Conservation (phyloP, 2,888 invertebrate genomes). For the Bhutanitis thaidina region DNA sequence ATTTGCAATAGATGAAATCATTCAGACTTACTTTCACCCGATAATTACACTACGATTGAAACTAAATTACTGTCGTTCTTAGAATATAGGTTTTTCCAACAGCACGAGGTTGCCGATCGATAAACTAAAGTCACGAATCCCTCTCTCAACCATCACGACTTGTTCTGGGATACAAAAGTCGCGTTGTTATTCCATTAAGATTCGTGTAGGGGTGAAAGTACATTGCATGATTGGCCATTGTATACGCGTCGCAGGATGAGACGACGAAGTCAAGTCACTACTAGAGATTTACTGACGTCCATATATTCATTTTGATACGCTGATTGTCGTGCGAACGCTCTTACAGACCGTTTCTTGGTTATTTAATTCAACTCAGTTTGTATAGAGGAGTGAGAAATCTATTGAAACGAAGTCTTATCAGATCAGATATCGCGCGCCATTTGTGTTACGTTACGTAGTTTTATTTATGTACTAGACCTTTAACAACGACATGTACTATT, state of each 20-base stretch:
- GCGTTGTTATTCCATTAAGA: slow-evolving; percentile 67
- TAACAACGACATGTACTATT: slow-evolving; percentile 18
- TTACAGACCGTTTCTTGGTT: slow-evolving; percentile 51
- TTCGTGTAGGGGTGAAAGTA: slow-evolving; percentile 69
- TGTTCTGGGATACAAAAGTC: slow-evolving; percentile 60
- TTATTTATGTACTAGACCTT: slow-evolving; percentile 18
- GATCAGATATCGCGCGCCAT: slow-evolving; percentile 22
- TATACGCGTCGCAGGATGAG: slow-evolving; percentile 36
- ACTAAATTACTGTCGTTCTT: slow-evolving; percentile 60
- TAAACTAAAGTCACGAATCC: slow-evolving; percentile 71
- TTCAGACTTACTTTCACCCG: slow-evolving; percentile 63
- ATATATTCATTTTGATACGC: slow-evolving; percentile 58
- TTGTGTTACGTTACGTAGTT: slow-evolving; percentile 18
- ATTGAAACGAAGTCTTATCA: slow-evolving; percentile 38
- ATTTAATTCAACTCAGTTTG: slow-evolving; percentile 53
- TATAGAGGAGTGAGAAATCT: slow-evolving; percentile 55
- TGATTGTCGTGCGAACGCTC: slow-evolving; percentile 69
- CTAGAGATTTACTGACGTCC: slow-evolving; percentile 54
- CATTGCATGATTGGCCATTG: slow-evolving; percentile 66
- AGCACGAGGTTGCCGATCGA: slow-evolving; percentile 60
- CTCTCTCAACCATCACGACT: slow-evolving; percentile 71
- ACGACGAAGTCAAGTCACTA: slow-evolving; percentile 35
- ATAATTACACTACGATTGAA: slow-evolving; percentile 55
- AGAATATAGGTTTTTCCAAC: slow-evolving; percentile 62
- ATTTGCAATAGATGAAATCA: slow-evolving; percentile 33